phyloP scores from a whole-genome alignment of 2,888 invertebrate genomes.

The Nymphalis polychloros region DNA sequence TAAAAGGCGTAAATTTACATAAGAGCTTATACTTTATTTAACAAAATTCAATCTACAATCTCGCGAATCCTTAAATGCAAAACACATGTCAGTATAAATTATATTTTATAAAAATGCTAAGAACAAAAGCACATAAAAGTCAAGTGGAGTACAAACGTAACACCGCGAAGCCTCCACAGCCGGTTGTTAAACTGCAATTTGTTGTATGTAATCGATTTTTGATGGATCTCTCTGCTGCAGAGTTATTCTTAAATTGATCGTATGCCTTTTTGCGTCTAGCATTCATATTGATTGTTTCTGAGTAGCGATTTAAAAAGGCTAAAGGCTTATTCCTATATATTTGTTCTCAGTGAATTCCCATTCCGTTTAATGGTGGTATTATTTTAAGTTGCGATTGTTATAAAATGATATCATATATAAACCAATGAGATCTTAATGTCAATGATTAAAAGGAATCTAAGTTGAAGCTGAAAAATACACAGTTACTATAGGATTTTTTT shows the following conservation, averaged over 20 bases:
- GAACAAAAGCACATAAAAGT: constrained; percentile 33
- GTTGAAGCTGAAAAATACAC: no score
- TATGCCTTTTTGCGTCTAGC: constrained; percentile 47
- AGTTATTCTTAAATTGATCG: constrained; percentile 45
- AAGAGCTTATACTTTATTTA: no score
- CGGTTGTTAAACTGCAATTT: constrained; percentile 71
- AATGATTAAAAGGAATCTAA: no score
- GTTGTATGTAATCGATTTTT: constrained; percentile 73
- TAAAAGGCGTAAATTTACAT: no score
- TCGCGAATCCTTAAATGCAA: no score
- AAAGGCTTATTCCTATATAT: constrained; percentile 12
- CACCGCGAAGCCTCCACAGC: constrained; percentile 34
- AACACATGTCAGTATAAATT: no score
- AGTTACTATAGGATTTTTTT: no score
- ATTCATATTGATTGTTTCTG: constrained; percentile 47
- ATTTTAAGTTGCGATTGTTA: no score
- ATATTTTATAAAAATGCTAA: constrained; percentile 2
- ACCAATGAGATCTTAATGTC: no score
- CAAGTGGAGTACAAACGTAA: constrained; percentile 17
- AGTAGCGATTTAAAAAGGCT: constrained; percentile 43
- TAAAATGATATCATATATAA: no score
- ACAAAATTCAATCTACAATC: no score
- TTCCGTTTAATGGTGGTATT: background rate
- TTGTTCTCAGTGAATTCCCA: constrained; percentile 10
- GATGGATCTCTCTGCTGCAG: constrained; percentile 56